phyloP scores from a whole-genome alignment of 2,797 vertebrate genomes.

The Peromyscus nudipes region DNA sequence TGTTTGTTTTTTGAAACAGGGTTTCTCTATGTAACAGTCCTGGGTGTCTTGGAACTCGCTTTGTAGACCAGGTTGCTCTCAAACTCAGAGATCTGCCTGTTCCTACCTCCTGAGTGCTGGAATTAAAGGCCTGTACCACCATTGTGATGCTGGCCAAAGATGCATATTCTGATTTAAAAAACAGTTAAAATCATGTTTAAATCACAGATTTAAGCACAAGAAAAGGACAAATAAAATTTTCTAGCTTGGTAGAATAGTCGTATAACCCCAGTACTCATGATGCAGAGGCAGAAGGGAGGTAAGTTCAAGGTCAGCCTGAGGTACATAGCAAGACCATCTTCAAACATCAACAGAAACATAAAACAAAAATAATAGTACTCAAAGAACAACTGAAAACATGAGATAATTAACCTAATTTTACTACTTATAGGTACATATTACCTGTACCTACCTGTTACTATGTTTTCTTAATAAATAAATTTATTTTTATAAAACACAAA shows the following conservation, averaged over 20 bases:
- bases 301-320: not conserved
- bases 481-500: not conserved
- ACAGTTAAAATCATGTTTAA: not conserved
- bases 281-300: not conserved
- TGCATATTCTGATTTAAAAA: not conserved
- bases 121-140: not conserved
- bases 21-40: too few relatives aligned
- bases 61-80: not conserved
- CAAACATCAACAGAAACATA: not conserved
- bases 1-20: too few relatives aligned
- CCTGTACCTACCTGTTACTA: not conserved
- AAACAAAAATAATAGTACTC: not conserved
- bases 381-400: not conserved
- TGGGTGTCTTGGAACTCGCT: too few relatives aligned
- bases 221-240: not conserved
- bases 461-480: slow-evolving; percentile 14
- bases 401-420: not conserved
- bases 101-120: not conserved
- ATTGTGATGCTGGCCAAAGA: not conserved
- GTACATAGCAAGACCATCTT: not conserved
- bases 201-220: not conserved
- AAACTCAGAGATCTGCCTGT: not conserved
- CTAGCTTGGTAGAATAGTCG: not conserved
- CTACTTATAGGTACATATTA: not conserved
- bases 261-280: not conserved